Base-by-base conservation (phyloP, 2,113 vertebrate genomes). In the Ranitomeya imitator region DNA sequence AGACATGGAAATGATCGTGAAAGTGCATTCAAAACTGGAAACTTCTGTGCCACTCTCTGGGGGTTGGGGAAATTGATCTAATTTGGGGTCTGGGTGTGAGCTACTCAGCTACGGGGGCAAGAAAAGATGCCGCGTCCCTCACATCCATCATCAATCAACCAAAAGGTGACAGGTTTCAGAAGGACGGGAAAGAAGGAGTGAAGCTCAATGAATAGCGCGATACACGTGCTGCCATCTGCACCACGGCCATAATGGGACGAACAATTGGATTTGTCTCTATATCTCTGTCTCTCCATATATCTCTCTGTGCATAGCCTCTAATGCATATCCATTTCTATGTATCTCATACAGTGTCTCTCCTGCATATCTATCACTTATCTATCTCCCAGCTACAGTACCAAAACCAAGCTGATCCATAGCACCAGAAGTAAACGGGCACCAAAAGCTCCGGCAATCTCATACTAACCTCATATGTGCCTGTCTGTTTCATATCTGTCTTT, bases 51-150 rank as follows among this genome's bases (percentile, higher is more conserved):
- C 55, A 9, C 69, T 76, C 84, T 26, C 67, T 26, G 18, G 84
- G 71, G 83, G 57, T 78, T 19, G 85, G 77, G 7, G 85, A 63
- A 37, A 63, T 86, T 78, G 73, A 86, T 86, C 71, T 86, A 86
- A 86, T 86, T 86, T 86, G 60, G 71, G 85, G 31, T 78, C 15
- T 78, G 21, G 31, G 73, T 51, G 31, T 63, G 59, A 19, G 54
- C 10, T 85, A 14, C 37, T 37, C 73, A n/a, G 16, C n/a, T 59
- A 52, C 45, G 54, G 84, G 52, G 3, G 77, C 10, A 57, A 26
- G 54, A n/a, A 21, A 74, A 61, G 73, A 31, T 2, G 21, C 19
- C 63, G 16, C 71, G 37, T 60, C 71, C 14, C 31, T 76, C 84
- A 77, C 69, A 76, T 31, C 55, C 52, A 37, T 19, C 73, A 86